Evolutionary conservation across 2,888 invertebrate genomes (phyloP), one percentile per base, ranked within the genome.

Genomic region (Tinea semifulvella): DNA sequence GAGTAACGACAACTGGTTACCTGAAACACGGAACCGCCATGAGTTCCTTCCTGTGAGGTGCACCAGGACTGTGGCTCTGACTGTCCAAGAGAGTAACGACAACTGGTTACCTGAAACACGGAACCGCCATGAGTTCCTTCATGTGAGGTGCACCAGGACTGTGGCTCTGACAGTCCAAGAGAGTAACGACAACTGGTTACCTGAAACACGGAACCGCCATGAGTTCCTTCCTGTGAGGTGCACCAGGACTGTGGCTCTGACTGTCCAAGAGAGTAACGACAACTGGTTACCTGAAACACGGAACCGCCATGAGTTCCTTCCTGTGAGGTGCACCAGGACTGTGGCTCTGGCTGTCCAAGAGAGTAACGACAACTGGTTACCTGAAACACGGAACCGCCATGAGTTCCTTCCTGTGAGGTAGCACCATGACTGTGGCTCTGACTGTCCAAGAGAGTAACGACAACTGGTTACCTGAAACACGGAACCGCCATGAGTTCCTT

Each of bases 311-410:
- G 0, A 80, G 61, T n/a, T 79, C 70, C 47, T 61, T 71, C 16
- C 73, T 67, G 38, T 69, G 52, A 0, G 68, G 68, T 8, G 66
- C 28, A 7, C n/a, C n/a, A n/a, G n/a, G n/a, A n/a, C n/a, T n/a
- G n/a, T n/a, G n/a, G n/a, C n/a, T n/a, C n/a, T n/a, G n/a, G n/a
- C n/a, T n/a, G n/a, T n/a, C n/a, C n/a, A n/a, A n/a, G n/a, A n/a
- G n/a, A n/a, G n/a, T n/a, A n/a, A 25, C 25, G 44, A 46, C 27
- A 11, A 47, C 27, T 31, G 36, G 11, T 68, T 56, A 81, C 80
- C 76, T 82, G 54, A 80, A 80, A 55, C 77, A 79, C 53, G 53
- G 62, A 4, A 68, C 68, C 46, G 71, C 52, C 75, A 81, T 82
- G 0, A 80, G 61, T n/a, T 79, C 70, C 47, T 61, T 71, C 16